Evolutionary conservation across 1,140 invertebrate genomes (phyloP).

Genomic region (Phymorhynchus buccinoides): DNA sequence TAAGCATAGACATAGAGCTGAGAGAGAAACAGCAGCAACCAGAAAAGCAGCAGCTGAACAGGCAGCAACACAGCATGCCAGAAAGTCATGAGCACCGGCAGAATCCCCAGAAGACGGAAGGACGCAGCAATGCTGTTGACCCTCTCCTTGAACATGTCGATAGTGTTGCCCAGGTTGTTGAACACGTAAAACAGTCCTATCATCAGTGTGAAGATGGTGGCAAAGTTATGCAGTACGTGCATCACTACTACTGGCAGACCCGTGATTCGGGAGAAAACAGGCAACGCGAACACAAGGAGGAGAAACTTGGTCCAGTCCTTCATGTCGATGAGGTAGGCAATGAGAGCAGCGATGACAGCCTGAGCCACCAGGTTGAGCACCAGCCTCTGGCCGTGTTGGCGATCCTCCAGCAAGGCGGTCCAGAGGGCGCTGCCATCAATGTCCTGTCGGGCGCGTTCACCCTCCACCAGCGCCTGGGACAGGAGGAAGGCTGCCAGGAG

Average conservation of each 20-base stretch:
- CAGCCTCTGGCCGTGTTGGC: constrained; percentile 59
- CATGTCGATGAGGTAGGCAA: constrained; percentile 74
- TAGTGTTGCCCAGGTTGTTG: constrained; percentile 73
- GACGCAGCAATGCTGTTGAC: constrained; percentile 56
- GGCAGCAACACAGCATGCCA: constrained; percentile 74
- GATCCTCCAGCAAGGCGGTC: constrained; percentile 64
- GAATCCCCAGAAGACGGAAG: constrained; percentile 69
- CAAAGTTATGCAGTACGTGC: constrained; percentile 75
- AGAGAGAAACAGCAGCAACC: constrained; percentile 72
- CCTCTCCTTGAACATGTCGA: constrained; percentile 71
- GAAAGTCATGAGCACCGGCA: constrained; percentile 69
- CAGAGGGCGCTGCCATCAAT: constrained; percentile 53
- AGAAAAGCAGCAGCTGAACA: constrained; percentile 75
- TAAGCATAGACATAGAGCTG: constrained; percentile 70
- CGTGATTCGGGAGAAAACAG: constrained; percentile 74
- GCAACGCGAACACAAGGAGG: constrained; percentile 74
- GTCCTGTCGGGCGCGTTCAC: constrained; percentile 63
- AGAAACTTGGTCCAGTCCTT: constrained; percentile 70
- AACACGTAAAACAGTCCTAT: constrained; percentile 74
- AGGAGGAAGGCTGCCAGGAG: constrained; percentile 73
- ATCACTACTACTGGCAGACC: constrained; percentile 73
- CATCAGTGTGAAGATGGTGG: constrained; percentile 71
- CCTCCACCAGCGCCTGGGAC: constrained; percentile 74
- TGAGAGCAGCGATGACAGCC: constrained; percentile 71
- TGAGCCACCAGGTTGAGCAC: constrained; percentile 72